Conservation (phyloP, 2,113 vertebrate genomes). For the Cheirogaleus medius region DNA sequence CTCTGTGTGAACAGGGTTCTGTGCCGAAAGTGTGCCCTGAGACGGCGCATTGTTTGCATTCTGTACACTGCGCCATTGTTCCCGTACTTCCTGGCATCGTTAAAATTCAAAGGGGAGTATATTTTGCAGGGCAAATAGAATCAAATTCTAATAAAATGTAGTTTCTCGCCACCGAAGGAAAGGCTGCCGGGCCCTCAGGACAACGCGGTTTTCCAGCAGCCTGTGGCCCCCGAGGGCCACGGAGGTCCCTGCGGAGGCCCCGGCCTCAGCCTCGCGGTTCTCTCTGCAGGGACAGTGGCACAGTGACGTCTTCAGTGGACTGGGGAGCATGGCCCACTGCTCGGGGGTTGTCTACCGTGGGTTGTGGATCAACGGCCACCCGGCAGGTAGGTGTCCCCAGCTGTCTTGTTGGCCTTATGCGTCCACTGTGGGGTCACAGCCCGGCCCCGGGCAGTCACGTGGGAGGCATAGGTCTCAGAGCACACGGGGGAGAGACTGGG, state of each 20-base stretch:
- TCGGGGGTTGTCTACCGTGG: slow-evolving; percentile 83
- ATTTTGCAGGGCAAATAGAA: slow-evolving; percentile 53
- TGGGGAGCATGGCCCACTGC: slow-evolving; percentile 80
- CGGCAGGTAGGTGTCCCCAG: slow-evolving; percentile 71
- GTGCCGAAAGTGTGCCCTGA: neutral
- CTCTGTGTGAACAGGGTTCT: neutral
- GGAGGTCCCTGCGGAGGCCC: slow-evolving; percentile 7
- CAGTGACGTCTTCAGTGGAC: slow-evolving; percentile 79
- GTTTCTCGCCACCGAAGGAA: slow-evolving; percentile 65
- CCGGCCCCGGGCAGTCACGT: neutral
- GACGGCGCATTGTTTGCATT: neutral
- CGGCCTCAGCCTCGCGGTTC: slow-evolving; percentile 70
- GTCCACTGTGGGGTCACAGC: neutral
- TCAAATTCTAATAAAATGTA: slow-evolving; percentile 39
- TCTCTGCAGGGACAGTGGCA: slow-evolving; percentile 85
- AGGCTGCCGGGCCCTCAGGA: slow-evolving; percentile 68
- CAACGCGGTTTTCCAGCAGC: slow-evolving; percentile 59
- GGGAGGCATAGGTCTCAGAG: neutral
- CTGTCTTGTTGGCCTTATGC: accelerated
- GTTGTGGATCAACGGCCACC: slow-evolving; percentile 82
- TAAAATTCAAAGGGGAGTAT: slow-evolving; percentile 34
- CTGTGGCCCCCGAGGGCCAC: neutral
- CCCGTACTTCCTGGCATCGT: neutral
- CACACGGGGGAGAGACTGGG: accelerated
- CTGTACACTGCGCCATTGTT: slow-evolving; percentile 31